These are phyloP conservation scores for Sericinus montela DNA, from an alignment of 2,888 invertebrate genomes.

Conservation along the genomic window DNA sequence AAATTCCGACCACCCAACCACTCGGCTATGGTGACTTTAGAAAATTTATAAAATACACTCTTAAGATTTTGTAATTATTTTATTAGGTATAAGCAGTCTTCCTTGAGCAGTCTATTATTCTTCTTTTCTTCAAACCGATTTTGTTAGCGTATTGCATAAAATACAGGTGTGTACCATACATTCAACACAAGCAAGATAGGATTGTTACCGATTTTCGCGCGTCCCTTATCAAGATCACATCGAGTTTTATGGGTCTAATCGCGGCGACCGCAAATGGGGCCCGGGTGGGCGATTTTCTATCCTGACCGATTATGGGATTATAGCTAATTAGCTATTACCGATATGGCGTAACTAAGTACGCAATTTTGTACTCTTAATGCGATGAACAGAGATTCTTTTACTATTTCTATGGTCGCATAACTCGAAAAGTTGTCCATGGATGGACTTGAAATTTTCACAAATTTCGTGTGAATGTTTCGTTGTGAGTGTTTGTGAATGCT, in stretches of 20 bases:
- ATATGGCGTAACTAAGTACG: slow-evolving; percentile 54
- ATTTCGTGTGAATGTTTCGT: too few relatives aligned
- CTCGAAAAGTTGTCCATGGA: too few relatives aligned
- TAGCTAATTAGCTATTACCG: slow-evolving; percentile 75
- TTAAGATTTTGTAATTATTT: too few relatives aligned
- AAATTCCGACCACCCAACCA: too few relatives aligned
- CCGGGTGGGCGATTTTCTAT: slow-evolving; percentile 71
- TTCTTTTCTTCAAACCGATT: too few relatives aligned
- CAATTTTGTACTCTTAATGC: slow-evolving; percentile 33
- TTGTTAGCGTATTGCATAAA: neutral
- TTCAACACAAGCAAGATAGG: slow-evolving; percentile 25
- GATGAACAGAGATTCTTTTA: slow-evolving; percentile 4
- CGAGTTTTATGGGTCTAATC: slow-evolving; percentile 76
- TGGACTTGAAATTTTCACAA: too few relatives aligned
- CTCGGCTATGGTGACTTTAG: too few relatives aligned
- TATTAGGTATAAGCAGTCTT: too few relatives aligned
- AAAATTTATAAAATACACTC: too few relatives aligned
- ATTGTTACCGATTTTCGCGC: slow-evolving; percentile 61
- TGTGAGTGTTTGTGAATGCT: too few relatives aligned
- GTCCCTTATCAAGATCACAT: slow-evolving; percentile 72
- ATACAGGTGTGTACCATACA: slow-evolving; percentile 15
- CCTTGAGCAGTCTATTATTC: too few relatives aligned
- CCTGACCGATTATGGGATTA: slow-evolving; percentile 76
- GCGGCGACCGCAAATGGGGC: slow-evolving; percentile 68
- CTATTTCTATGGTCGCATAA: too few relatives aligned